Percentiles rank a stretch among this genome's conserved stretches.
Evolutionary conservation across 2,113 vertebrate genomes (phyloP).

Genomic region (Podarcis muralis): DNA sequence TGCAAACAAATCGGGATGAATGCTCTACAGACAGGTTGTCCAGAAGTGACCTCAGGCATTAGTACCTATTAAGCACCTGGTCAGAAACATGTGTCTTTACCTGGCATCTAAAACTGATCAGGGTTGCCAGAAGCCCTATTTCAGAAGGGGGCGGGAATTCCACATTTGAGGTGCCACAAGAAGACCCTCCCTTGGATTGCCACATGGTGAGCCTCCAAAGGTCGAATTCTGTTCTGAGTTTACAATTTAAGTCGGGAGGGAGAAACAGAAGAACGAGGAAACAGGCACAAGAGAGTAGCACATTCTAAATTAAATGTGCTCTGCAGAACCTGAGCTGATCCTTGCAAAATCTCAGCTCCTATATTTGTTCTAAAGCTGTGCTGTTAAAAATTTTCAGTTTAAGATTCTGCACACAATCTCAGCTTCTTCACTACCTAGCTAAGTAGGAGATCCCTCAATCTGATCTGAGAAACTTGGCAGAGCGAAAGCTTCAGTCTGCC

Average conservation of each 20-base stretch:
- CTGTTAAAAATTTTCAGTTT: neutral
- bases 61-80: too few relatives aligned
- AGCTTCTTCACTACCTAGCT: neutral
- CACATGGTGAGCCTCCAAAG: too few relatives aligned
- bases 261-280: too few relatives aligned
- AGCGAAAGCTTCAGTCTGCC: neutral
- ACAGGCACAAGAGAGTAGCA: neutral
- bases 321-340: neutral
- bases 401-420: neutral
- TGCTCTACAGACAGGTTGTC: too few relatives aligned
- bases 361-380: neutral
- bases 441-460: neutral
- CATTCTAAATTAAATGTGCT: neutral
- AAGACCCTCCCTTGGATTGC: too few relatives aligned
- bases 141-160: too few relatives aligned
- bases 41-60: too few relatives aligned
- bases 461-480: neutral
- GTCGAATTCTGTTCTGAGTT: neutral
- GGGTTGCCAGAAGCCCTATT: too few relatives aligned
- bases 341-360: neutral
- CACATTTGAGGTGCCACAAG: too few relatives aligned
- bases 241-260: neutral
- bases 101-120: too few relatives aligned
- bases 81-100: too few relatives aligned
- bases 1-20: too few relatives aligned